These are phyloP conservation scores for Dasyprocta punctata DNA, from an alignment of 2,113 vertebrate species.

Conservation along the genomic window DNA sequence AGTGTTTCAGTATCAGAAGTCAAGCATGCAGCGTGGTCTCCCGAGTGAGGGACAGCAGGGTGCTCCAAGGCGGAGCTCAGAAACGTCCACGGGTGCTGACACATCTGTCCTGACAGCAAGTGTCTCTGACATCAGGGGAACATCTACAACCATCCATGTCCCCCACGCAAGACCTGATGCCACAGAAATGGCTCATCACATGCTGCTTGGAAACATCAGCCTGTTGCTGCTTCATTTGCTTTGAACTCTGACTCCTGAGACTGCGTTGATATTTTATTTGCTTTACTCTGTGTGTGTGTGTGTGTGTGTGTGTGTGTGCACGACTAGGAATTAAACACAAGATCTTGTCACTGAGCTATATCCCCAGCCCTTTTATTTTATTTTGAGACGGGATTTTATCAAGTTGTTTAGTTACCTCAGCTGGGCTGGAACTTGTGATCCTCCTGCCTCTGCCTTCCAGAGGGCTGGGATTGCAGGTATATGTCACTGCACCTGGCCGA, in stretches of 20 bases:
- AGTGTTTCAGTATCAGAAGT: neutral
- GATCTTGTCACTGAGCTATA: neutral
- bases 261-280: neutral
- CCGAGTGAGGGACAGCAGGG: neutral
- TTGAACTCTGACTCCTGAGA: neutral
- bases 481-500: neutral
- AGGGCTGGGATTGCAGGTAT: neutral
- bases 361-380: neutral
- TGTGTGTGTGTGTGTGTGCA: neutral
- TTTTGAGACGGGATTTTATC: neutral
- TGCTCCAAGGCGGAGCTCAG: neutral
- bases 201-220: neutral
- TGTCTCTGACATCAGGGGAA: neutral
- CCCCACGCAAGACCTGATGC: neutral
- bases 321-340: neutral
- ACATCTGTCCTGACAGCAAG: neutral
- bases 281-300: neutral
- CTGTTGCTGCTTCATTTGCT: neutral
- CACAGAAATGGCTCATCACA: neutral
- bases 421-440: neutral
- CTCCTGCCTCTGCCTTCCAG: neutral
- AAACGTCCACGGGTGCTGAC: neutral
- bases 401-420: neutral
- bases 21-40: neutral
- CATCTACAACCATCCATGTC: neutral